Evolutionary conservation across 2,888 invertebrate species (phyloP).

Genomic region (Quadriops clusia): DNA sequence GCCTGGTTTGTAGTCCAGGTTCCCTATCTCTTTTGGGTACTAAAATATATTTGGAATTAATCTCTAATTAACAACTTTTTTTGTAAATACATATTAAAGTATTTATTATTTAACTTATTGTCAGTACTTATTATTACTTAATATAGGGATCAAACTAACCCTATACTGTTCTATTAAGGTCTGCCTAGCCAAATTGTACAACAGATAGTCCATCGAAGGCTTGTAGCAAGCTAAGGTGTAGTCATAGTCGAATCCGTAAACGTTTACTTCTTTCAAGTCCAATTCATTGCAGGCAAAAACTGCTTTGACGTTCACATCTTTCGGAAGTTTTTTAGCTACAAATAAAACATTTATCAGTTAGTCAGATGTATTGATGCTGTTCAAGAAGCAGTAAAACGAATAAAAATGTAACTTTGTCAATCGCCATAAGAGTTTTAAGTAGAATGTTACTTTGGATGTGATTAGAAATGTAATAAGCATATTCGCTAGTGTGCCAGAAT

Average conservation of each 20-base stretch:
- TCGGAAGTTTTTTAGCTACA: conserved; percentile 82
- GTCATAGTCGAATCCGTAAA: conserved; percentile 98
- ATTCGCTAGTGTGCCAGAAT: no score
- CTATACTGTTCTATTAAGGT: conserved; percentile 77
- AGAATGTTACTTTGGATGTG: conserved; percentile 1
- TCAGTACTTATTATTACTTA: conserved; percentile 1
- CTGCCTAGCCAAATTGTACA: conserved; percentile 84
- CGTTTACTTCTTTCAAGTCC: conserved; percentile 79
- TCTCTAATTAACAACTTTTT: no score
- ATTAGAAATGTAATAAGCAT: no score
- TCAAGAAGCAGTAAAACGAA: conserved; percentile 5
- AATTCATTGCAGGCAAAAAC: conserved; percentile 96
- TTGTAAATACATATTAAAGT: no score
- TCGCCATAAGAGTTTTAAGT: no score
- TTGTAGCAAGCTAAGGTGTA: conserved; percentile 95
- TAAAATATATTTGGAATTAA: no score
- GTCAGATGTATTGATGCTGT: conserved; percentile 3
- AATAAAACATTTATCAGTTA: no score
- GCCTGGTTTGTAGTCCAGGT: conserved; percentile 77
- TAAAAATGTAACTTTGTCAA: conserved; percentile 6
- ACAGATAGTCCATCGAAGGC: conserved; percentile 72
- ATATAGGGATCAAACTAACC: conserved; percentile 47
- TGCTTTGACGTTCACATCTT: conserved; percentile 73
- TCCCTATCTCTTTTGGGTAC: conserved; percentile 78
- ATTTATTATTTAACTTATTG: conserved; percentile 3